Conservation (phyloP, 2,888 invertebrate genomes). For the Malacosoma neustria region DNA sequence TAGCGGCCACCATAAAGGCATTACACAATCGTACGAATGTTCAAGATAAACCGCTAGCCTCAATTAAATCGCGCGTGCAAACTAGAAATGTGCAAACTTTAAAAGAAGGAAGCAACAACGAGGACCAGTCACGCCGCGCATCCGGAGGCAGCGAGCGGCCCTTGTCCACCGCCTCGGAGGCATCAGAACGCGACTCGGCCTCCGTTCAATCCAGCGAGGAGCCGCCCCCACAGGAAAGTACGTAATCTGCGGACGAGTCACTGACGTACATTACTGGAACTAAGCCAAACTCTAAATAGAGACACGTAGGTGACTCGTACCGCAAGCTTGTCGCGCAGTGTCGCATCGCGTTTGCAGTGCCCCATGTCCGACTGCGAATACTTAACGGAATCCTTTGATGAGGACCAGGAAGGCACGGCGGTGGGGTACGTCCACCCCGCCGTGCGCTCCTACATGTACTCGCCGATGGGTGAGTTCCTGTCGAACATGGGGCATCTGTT, state of each 20-base stretch:
- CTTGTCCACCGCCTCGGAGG: constrained; percentile 62
- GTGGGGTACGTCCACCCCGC: constrained; percentile 61
- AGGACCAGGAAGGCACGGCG: constrained; percentile 58
- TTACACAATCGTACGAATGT: constrained; percentile 55
- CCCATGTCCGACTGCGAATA: constrained; percentile 72
- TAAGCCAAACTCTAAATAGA: constrained; percentile 70
- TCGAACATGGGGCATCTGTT: constrained; percentile 39
- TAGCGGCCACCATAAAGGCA: constrained; percentile 73
- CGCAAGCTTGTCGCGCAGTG: constrained; percentile 66
- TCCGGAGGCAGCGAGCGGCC: constrained; percentile 63
- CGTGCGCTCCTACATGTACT: constrained; percentile 73
- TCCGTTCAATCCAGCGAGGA: constrained; percentile 71
- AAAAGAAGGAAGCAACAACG: constrained; percentile 32
- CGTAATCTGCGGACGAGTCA: constrained; percentile 62
- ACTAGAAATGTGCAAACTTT: constrained; percentile 37
- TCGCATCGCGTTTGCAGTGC: constrained; percentile 62
- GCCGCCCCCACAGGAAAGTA: constrained; percentile 65
- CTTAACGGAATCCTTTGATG: constrained; percentile 63
- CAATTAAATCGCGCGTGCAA: constrained; percentile 43
- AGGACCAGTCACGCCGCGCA: constrained; percentile 39
- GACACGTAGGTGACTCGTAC: constrained; percentile 61
- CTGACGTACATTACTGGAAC: constrained; percentile 68
- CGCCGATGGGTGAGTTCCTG: constrained; percentile 65
- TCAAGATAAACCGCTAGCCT: constrained; percentile 42
- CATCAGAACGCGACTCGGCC: constrained; percentile 63